Base-by-base conservation (phyloP, 2,888 invertebrate species). In the Amphiduros pacificus region DNA sequence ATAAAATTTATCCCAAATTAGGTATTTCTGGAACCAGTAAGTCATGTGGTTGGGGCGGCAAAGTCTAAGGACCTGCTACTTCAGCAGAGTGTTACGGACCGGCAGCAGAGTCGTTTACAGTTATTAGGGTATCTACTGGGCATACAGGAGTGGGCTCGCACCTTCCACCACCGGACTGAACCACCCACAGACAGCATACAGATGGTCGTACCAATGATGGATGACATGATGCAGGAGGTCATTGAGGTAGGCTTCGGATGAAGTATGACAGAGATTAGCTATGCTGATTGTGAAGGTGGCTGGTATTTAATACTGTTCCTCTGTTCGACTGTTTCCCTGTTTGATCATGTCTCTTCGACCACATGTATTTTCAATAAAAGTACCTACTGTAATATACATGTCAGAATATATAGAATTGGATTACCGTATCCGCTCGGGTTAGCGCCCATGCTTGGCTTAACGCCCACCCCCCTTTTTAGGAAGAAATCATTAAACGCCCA, bases 11-110 rank as follows among this genome's bases (percentile, higher is more conserved):
- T n/a, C n/a, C n/a, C n/a, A n/a, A n/a, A n/a, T 6, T 61, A 78
- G 77, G 70, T 80, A 24, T 76, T 80, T 57, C 70, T 81, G 48
- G 76, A 77, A 31, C 77, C 79, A 0, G 66, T 81, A 41, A 77
- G 75, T 20, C 71, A 76, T 27, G 76, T 78, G n/a, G 69, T 80
- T 24, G 80, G 80, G 2, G 68, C 71, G 6, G 73, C 74, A 31
- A 75, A 74, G 57, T 78, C 77, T 14, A 78, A 80, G 62, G 66
- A 70, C 22, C 63, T 74, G 36, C 69, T 81, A 4, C 48, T 74
- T 22, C 55, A 69, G 27, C 66, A 29, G 2, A 56, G 61, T 31
- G 32, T 40, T 2, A 31, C 57, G 22, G 64, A 63, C 14, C 58
- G 65, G 0, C 51, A 61, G 28, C 31, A 49, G 27, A 62, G 59